These are phyloP conservation scores for Thaumatotibia leucotreta DNA, from an alignment of 1,140 invertebrate species.

Conservation along the genomic window DNA sequence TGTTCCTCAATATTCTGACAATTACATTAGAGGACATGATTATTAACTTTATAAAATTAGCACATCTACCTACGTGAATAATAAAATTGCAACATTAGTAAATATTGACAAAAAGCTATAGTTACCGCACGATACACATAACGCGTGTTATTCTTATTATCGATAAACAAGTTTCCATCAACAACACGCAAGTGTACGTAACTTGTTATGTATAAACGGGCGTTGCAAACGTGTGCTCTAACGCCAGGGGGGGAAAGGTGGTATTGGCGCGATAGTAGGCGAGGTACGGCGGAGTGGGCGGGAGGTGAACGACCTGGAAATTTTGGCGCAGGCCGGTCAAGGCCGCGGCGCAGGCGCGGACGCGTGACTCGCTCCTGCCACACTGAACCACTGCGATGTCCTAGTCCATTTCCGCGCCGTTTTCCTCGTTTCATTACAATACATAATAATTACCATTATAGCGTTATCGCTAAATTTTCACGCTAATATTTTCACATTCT, in stretches of 20 bases:
- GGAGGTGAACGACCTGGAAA: slow-evolving; percentile 71
- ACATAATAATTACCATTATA: neutral
- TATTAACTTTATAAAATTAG: neutral
- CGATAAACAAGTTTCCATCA: slow-evolving; percentile 68
- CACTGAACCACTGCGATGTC: slow-evolving; percentile 7
- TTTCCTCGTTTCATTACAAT: neutral
- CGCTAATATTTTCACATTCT: too few relatives aligned
- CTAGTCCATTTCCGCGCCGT: slow-evolving; percentile 6
- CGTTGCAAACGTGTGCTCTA: neutral
- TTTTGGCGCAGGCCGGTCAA: slow-evolving; percentile 75
- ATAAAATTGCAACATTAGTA: neutral
- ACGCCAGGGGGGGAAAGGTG: slow-evolving; percentile 14
- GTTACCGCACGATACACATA: slow-evolving; percentile 14
- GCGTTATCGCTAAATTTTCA: too few relatives aligned
- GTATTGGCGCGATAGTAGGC: slow-evolving; percentile 18
- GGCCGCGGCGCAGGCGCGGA: slow-evolving; percentile 60
- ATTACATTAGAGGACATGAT: neutral
- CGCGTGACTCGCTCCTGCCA: neutral
- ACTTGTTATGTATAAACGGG: slow-evolving; percentile 58
- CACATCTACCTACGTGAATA: neutral
- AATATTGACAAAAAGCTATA: neutral
- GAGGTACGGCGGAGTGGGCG: slow-evolving; percentile 65
- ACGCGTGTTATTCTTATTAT: slow-evolving; percentile 38
- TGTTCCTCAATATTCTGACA: too few relatives aligned
- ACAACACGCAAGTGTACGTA: slow-evolving; percentile 48